Conservation (phyloP, 2,113 vertebrate genomes). For the Scatophagus argus region DNA sequence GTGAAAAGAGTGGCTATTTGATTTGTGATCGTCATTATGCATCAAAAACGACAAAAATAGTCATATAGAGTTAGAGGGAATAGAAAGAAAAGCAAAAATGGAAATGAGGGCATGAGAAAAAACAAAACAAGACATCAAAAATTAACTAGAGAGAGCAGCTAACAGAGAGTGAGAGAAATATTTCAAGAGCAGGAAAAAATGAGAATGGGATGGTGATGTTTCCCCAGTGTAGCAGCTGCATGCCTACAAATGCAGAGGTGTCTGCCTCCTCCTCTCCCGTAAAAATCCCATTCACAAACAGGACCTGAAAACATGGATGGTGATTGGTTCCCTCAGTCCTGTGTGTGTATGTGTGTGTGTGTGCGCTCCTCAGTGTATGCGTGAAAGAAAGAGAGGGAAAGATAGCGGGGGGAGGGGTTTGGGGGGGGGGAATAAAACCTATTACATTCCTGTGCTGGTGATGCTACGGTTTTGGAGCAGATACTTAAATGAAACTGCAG, state of each 20-base stretch:
- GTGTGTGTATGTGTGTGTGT: slow-evolving; percentile 55
- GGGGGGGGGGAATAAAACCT: not conserved
- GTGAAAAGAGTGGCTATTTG: not conserved
- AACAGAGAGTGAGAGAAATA: slow-evolving; percentile 11
- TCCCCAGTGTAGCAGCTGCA: slow-evolving; percentile 36
- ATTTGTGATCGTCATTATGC: slow-evolving; percentile 44
- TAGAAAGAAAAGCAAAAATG: slow-evolving; percentile 1
- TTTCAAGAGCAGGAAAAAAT: not conserved
- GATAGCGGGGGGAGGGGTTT: slow-evolving; percentile 4
- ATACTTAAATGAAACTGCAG: slow-evolving; percentile 57
- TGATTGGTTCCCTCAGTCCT: slow-evolving; percentile 74
- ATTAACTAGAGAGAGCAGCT: slow-evolving; percentile 7
- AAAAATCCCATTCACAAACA: slow-evolving; percentile 82
- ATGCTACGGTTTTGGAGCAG: slow-evolving; percentile 39
- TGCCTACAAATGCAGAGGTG: slow-evolving; percentile 53
- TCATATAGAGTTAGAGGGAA: slow-evolving; percentile 34
- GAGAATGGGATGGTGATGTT: slow-evolving; percentile 31
- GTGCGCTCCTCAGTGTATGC: slow-evolving; percentile 3
- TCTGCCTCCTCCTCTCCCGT: slow-evolving; percentile 63
- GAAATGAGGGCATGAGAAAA: not conserved
- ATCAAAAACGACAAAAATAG: slow-evolving; percentile 3
- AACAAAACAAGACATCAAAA: slow-evolving; percentile 8
- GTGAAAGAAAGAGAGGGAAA: slow-evolving; percentile 20
- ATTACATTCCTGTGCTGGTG: slow-evolving; percentile 34
- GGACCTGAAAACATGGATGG: slow-evolving; percentile 63